Percentiles rank a stretch among this genome's conserved stretches.
Conservation (phyloP, 2,797 vertebrate species). For the Macroramphosus scolopax region DNA sequence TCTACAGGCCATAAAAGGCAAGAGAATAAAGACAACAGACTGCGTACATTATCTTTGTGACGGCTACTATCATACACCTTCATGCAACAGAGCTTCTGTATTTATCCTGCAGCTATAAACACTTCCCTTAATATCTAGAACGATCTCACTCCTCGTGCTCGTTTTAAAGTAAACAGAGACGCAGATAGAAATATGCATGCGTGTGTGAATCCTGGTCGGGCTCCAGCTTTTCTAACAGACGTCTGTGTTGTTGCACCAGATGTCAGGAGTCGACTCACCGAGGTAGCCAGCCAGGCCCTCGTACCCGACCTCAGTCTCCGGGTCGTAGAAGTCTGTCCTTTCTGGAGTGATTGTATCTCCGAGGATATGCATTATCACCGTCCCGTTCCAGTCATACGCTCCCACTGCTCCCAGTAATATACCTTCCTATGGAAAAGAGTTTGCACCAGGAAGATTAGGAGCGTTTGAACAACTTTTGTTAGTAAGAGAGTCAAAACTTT, state of each 20-base stretch:
- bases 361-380: conserved; percentile 85
- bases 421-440: conserved; percentile 75
- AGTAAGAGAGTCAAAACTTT: neutral
- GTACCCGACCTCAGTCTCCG: conserved; percentile 75
- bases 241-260: neutral
- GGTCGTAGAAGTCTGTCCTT: conserved; percentile 81
- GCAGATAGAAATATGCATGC: neutral
- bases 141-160: no score
- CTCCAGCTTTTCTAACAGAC: neutral
- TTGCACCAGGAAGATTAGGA: neutral
- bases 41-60: conserved; percentile 36
- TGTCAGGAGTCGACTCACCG: conserved; percentile 73
- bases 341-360: conserved; percentile 65
- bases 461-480: neutral
- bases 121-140: conserved; percentile 9
- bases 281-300: conserved; percentile 90
- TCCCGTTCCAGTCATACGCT: conserved; percentile 97
- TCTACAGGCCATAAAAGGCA: conserved; percentile 64
- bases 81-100: conserved; percentile 6
- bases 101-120: conserved; percentile 32
- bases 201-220: neutral
- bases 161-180: no score
- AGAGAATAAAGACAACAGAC: conserved; percentile 17
- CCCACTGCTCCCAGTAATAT: conserved; percentile 94
- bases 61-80: conserved; percentile 25